Evolutionary conservation across 2,797 vertebrate genomes (phyloP).

Genomic region (Bradypodion ventrale): DNA sequence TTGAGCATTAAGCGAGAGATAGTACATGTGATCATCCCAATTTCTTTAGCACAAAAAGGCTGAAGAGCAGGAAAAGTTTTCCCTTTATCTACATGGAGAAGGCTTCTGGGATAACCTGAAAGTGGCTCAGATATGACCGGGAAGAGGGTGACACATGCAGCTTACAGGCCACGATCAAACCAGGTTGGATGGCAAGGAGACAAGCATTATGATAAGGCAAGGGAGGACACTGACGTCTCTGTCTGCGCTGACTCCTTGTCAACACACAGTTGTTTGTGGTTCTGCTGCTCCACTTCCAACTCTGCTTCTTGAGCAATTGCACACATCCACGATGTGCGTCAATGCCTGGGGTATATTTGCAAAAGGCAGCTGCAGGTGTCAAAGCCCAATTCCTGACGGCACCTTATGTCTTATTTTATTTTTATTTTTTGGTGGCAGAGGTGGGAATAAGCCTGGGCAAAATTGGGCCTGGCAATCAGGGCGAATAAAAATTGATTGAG

Average conservation of each 20-base stretch:
- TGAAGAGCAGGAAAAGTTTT: too few relatives aligned
- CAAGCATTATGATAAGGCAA: too few relatives aligned
- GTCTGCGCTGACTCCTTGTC: neutral
- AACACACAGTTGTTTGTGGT: neutral
- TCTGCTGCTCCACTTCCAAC: neutral
- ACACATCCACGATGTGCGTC: too few relatives aligned
- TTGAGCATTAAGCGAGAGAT: too few relatives aligned
- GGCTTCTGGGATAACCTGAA: too few relatives aligned
- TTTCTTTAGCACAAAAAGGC: too few relatives aligned
- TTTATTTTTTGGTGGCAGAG: neutral
- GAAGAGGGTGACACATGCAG: too few relatives aligned
- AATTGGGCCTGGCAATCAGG: conserved; percentile 32
- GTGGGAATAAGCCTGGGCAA: conserved; percentile 22
- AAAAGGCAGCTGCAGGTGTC: conserved; percentile 18
- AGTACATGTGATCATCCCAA: too few relatives aligned
- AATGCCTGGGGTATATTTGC: neutral
- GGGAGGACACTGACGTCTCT: neutral
- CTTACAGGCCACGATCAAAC: too few relatives aligned
- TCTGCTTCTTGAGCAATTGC: neutral
- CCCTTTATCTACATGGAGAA: too few relatives aligned
- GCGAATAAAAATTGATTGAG: conserved; percentile 46
- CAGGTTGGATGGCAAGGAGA: too few relatives aligned
- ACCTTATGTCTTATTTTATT: neutral
- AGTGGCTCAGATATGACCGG: too few relatives aligned
- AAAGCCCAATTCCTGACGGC: conserved; percentile 7